Evolutionary conservation across 2,888 invertebrate genomes (phyloP).

Genomic region (Julus scanicus): DNA sequence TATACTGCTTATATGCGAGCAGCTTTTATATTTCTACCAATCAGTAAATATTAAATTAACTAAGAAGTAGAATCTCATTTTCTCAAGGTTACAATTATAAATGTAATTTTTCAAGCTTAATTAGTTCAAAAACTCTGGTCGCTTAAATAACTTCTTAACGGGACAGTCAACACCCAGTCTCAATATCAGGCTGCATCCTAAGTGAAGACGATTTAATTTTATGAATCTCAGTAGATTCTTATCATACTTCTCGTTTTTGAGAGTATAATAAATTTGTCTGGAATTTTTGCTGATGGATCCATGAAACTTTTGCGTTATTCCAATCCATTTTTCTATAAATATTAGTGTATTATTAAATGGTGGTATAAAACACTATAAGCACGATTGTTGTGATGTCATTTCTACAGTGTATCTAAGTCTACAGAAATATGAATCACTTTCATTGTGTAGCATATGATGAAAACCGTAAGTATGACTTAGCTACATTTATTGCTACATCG

Average conservation of each 20-base stretch:
- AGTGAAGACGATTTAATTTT: not conserved
- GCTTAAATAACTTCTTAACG: no score
- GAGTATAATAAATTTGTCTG: conserved; percentile 11
- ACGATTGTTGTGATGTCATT: not conserved
- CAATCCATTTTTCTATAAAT: not conserved
- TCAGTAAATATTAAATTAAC: no score
- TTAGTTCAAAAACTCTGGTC: no score
- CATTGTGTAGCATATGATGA: not conserved
- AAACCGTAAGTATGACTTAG: not conserved
- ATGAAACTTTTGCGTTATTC: not conserved
- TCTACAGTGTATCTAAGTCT: not conserved
- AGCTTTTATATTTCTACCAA: no score
- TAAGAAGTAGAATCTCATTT: no score
- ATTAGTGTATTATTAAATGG: not conserved
- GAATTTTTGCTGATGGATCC: conserved; percentile 11
- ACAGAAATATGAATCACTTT: not conserved
- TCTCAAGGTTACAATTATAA: no score
- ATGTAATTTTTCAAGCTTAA: no score
- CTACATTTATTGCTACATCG: not conserved
- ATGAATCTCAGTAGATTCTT: not conserved
- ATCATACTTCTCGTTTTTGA: not conserved
- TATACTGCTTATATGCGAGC: no score
- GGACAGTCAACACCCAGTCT: not conserved
- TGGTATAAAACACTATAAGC: not conserved
- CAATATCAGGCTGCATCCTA: not conserved